Conservation (phyloP, 2,113 vertebrate genomes). For the Gavialis gangeticus region DNA sequence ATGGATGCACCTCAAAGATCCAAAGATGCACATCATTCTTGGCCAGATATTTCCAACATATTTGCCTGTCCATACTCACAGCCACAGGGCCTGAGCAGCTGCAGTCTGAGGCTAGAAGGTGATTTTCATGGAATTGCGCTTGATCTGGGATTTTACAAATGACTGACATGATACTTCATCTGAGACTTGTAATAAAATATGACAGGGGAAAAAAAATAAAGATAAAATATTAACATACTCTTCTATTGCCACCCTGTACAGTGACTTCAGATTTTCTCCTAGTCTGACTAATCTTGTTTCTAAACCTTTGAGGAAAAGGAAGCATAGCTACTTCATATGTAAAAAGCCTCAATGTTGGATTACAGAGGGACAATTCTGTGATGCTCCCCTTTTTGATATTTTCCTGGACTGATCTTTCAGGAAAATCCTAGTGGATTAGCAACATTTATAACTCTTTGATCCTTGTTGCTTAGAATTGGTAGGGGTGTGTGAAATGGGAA, state of each 20-base stretch:
- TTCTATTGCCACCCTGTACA: conserved; percentile 1
- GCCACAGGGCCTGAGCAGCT: background rate
- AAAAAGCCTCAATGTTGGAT: background rate
- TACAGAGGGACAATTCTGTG: background rate
- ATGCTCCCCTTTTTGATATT: conserved; percentile 4
- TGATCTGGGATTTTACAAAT: conserved; percentile 9
- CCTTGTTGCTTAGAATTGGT: background rate
- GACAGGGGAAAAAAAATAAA: background rate
- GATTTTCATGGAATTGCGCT: conserved; percentile 5
- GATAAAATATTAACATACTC: conserved; percentile 13
- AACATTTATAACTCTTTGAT: background rate
- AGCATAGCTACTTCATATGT: background rate
- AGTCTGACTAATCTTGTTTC: background rate
- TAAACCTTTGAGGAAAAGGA: background rate
- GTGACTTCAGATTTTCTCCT: conserved; percentile 7
- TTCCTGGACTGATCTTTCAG: background rate
- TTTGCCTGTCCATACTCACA: background rate
- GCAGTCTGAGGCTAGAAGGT: background rate
- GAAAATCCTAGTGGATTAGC: background rate
- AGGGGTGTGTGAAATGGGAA: no score
- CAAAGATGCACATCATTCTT: background rate
- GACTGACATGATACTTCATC: background rate
- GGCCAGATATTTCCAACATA: background rate
- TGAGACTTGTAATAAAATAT: conserved; percentile 6
- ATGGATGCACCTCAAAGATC: no score